Conservation (phyloP, 2,888 invertebrate genomes). For the Craniophora ligustri region DNA sequence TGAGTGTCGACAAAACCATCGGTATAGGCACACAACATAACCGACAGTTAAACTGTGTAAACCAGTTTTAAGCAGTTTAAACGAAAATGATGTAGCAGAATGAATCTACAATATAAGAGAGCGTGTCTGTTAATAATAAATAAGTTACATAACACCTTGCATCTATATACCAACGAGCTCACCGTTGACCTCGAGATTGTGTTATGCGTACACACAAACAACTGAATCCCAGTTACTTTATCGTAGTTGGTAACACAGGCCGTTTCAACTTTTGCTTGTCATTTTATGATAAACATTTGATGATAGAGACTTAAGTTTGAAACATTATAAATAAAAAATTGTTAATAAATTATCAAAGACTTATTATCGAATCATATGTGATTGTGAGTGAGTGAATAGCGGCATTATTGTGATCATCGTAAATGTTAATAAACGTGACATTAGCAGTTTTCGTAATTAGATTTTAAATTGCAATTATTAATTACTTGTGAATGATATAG, state of each 20-base stretch:
- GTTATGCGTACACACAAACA: constrained; percentile 54
- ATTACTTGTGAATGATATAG: constrained; percentile 8
- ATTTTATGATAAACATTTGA: background rate
- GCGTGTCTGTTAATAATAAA: too few species aligned
- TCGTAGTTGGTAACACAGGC: constrained; percentile 54
- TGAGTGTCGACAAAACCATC: too few species aligned
- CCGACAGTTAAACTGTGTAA: too few species aligned
- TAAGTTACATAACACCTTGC: too few species aligned
- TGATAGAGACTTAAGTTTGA: too few species aligned
- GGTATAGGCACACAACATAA: too few species aligned
- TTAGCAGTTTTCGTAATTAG: constrained; percentile 35
- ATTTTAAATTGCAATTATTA: constrained; percentile 22
- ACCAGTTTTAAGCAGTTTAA: too few species aligned
- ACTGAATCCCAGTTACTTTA: constrained; percentile 54
- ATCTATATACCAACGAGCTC: constrained; percentile 34
- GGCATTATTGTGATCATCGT: background rate
- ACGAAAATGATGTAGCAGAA: too few species aligned
- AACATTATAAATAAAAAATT: too few species aligned
- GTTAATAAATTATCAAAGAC: too few species aligned
- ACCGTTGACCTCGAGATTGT: constrained; percentile 66
- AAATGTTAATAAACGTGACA: constrained; percentile 31
- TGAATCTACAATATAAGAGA: too few species aligned
- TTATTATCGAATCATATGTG: too few species aligned
- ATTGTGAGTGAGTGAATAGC: background rate
- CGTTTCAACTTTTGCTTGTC: background rate